A percentile compares a stretch with the other conserved stretches of the same genome.
phyloP scores from a whole-genome alignment of 2,888 invertebrate genomes.

The Mechanitis messenoides region DNA sequence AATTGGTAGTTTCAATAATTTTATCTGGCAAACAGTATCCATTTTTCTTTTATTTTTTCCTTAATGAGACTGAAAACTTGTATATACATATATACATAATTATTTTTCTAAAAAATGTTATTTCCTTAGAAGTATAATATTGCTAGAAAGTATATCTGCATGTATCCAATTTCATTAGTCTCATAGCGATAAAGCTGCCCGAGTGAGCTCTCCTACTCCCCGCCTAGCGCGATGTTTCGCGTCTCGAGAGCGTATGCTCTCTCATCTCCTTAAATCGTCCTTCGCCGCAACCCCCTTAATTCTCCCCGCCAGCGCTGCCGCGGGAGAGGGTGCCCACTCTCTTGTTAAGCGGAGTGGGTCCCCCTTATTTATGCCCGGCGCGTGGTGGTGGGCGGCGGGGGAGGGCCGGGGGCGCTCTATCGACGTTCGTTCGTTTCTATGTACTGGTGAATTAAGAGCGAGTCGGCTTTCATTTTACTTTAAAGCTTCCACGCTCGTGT shows the following conservation, averaged over 20 bases:
- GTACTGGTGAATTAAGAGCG: constrained; percentile 76
- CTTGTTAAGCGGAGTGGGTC: constrained; percentile 71
- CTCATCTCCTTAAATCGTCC: constrained; percentile 78
- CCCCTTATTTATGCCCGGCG: constrained; percentile 71
- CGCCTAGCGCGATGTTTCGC: constrained; percentile 62
- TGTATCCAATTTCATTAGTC: constrained; percentile 20
- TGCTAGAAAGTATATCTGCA: not conserved
- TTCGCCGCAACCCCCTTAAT: constrained; percentile 74
- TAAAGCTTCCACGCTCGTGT: constrained; percentile 74
- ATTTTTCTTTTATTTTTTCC: too few relatives aligned
- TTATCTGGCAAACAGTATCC: not conserved
- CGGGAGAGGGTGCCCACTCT: constrained; percentile 63
- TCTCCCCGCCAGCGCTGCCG: constrained; percentile 61
- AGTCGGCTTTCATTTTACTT: constrained; percentile 76
- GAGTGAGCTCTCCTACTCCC: constrained; percentile 55
- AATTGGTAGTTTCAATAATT: not conserved
- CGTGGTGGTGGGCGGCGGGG: constrained; percentile 44
- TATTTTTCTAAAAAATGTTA: constrained; percentile 21
- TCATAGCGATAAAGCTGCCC: constrained; percentile 21
- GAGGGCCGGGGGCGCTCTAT: constrained; percentile 48
- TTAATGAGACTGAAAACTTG: not conserved
- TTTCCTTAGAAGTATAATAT: not conserved
- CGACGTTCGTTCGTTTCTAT: constrained; percentile 61
- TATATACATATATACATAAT: constrained; percentile 8
- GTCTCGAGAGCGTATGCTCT: constrained; percentile 75